These are phyloP conservation scores for Telmatherina bonti DNA, from an alignment of 2,797 vertebrate species.

Conservation along the genomic window DNA sequence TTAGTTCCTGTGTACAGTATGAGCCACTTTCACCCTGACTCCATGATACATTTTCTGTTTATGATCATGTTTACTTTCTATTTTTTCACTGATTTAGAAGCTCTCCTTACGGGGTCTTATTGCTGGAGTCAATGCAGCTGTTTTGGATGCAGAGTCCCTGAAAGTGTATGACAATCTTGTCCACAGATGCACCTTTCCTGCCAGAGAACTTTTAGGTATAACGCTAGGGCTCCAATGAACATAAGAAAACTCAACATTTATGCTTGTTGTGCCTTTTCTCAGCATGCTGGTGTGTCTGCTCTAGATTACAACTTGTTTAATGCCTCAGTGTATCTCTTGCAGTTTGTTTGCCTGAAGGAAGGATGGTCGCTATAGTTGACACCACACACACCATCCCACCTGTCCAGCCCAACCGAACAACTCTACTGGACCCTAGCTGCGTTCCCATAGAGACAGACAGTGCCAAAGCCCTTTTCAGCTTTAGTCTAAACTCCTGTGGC, in stretches of 20 bases:
- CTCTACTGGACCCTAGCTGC: conserved; percentile 77
- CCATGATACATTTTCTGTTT: too few species aligned
- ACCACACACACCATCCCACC: conserved; percentile 77
- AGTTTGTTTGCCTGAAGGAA: conserved; percentile 81
- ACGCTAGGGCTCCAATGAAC: background rate
- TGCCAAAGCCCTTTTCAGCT: conserved; percentile 79
- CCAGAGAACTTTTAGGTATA: conserved; percentile 75
- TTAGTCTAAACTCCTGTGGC: conserved; percentile 80
- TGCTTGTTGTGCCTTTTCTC: background rate
- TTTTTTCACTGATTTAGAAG: conserved; percentile 50
- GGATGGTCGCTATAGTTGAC: conserved; percentile 74
- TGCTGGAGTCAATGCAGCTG: conserved; percentile 69
- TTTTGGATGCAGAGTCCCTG: conserved; percentile 75
- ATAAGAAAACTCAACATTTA: too few species aligned
- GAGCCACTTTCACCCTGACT: background rate
- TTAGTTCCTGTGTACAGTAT: background rate
- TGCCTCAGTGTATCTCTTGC: background rate
- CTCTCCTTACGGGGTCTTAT: conserved; percentile 63
- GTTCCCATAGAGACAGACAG: conserved; percentile 75
- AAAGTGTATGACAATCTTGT: conserved; percentile 69
- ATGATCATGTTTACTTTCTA: too few species aligned
- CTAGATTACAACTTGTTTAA: too few species aligned
- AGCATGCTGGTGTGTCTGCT: background rate
- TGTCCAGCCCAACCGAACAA: conserved; percentile 77
- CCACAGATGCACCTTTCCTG: conserved; percentile 75